Base-by-base conservation (phyloP, 2,888 invertebrate species). In the Ferdinandea cuprea region DNA sequence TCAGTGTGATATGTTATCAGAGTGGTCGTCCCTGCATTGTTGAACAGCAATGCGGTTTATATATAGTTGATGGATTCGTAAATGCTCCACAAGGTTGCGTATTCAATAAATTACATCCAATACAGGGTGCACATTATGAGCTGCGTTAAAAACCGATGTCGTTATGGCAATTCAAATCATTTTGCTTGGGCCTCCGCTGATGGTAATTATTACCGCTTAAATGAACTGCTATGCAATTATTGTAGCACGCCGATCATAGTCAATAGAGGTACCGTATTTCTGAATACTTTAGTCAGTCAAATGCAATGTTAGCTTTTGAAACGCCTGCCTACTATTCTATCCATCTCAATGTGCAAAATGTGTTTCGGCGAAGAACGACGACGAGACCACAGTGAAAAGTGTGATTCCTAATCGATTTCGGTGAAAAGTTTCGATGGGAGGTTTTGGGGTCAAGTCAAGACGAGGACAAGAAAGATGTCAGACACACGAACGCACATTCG, bases 331-430 rank as follows among this genome's bases (percentile, higher is more conserved):
- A n/a, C n/a, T n/a, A n/a, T n/a, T n/a, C n/a, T n/a, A n/a, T n/a
- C n/a, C n/a, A n/a, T n/a, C n/a, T n/a, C n/a, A n/a, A n/a, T n/a
- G n/a, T n/a, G n/a, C n/a, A n/a, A n/a, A n/a, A n/a, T n/a, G n/a
- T n/a, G n/a, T n/a, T n/a, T n/a, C n/a, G n/a, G n/a, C n/a, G 37
- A 1, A 30, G 17, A 19, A 13, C 6, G 35, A 48, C 25, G 3
- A 21, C 13, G 48, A 7, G 25, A 28, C 35, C 28, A 42, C 2
- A 46, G 17, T 19, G 59, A 42, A 19, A 79, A 79, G 68, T 80
- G 79, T 74, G 68, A 68, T 58, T 59, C 69, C 76, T 76, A 81
- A 81, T 76, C 76, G 80, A 81, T 76, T 76, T 66, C 52, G 32
- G 58, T 81, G 58, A 46, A 81, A 76, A 76, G 44, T 76, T 81